These are phyloP conservation scores for Pteropus alecto DNA, from an alignment of 2,113 vertebrate genomes.

Conservation along the genomic window DNA sequence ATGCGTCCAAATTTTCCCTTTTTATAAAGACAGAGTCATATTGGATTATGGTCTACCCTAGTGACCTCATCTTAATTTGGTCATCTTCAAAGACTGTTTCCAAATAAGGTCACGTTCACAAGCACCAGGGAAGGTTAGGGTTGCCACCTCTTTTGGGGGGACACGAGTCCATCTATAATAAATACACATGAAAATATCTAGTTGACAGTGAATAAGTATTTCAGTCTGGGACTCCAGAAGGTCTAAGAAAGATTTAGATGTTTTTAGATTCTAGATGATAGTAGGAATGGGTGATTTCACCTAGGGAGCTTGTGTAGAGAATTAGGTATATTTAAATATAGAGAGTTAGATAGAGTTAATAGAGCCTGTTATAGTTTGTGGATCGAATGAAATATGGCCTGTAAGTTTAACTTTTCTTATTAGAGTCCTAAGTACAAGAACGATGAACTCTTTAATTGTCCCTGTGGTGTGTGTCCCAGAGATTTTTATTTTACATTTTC, in stretches of 20 bases:
- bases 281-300: background rate
- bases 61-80: background rate
- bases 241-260: background rate
- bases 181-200: background rate
- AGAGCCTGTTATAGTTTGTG: background rate
- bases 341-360: background rate
- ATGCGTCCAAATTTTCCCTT: background rate
- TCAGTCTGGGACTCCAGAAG: background rate
- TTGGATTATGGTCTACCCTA: background rate
- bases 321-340: background rate
- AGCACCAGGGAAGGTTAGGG: background rate
- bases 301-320: background rate
- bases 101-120: background rate
- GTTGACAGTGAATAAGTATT: background rate
- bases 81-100: background rate
- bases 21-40: background rate
- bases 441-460: background rate
- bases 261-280: too few species aligned
- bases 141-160: background rate
- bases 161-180: accelerated
- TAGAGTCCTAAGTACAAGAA: background rate
- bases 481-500: background rate
- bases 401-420: background rate
- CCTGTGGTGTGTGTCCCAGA: background rate
- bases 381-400: background rate